Evolutionary conservation across 2,113 vertebrate species (phyloP).

Genomic region (Carassius auratus): DNA sequence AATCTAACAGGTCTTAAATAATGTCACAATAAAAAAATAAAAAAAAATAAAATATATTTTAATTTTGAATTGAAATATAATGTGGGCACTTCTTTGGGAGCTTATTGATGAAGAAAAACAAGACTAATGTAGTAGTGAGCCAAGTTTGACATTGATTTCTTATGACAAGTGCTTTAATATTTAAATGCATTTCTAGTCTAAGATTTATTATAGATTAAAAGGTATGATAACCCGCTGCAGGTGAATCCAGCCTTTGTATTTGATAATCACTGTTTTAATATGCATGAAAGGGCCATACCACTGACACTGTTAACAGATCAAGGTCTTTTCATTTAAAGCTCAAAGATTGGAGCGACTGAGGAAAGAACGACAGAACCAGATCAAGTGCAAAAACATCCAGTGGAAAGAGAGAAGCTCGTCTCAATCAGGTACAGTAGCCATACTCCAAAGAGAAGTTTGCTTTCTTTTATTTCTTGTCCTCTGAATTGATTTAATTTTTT

Average conservation of each 20-base stretch:
- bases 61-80: not conserved
- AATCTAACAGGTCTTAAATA: not conserved
- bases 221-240: not conserved
- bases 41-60: too few relatives aligned
- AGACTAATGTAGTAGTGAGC: not conserved
- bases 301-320: not conserved
- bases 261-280: not conserved
- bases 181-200: not conserved
- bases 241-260: not conserved
- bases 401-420: slow-evolving; percentile 93
- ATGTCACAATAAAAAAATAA: not conserved
- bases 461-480: not conserved
- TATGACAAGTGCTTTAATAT: not conserved
- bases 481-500: too few relatives aligned
- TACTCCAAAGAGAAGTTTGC: not conserved
- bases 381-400: slow-evolving; percentile 98
- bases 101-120: not conserved
- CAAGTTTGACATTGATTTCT: not conserved
- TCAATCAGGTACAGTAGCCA: slow-evolving; percentile 83
- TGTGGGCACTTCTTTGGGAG: not conserved
- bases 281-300: not conserved
- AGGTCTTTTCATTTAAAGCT: slow-evolving; percentile 81
- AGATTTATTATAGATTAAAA: not conserved
- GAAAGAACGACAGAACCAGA: slow-evolving; percentile 99
- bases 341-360: slow-evolving; percentile 96